These are phyloP conservation scores for Carterocephalus palaemon DNA, from an alignment of 2,888 invertebrate species.

Conservation along the genomic window DNA sequence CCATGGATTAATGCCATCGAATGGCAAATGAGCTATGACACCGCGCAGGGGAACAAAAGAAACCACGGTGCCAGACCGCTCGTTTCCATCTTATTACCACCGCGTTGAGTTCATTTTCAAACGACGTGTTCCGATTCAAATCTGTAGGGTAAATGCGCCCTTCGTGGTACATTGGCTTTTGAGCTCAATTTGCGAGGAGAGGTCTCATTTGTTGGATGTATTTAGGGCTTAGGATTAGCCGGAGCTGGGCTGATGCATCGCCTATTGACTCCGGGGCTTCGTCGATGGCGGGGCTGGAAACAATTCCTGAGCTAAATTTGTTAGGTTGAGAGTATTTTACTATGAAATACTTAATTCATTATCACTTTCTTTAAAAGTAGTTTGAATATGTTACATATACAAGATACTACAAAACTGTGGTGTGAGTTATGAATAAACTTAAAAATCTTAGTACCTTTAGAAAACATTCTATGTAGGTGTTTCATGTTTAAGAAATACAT, in stretches of 20 bases:
- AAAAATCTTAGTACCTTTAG: no score
- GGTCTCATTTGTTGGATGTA: slow-evolving; percentile 55
- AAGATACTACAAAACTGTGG: no score
- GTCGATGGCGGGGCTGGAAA: no score
- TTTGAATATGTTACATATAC: no score
- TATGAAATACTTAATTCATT: no score
- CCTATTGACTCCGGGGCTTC: slow-evolving; percentile 16
- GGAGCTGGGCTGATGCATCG: slow-evolving; percentile 17
- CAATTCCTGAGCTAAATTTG: no score
- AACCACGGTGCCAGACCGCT: slow-evolving; percentile 36
- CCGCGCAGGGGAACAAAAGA: slow-evolving; percentile 54
- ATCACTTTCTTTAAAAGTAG: no score
- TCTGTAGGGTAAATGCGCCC: slow-evolving; percentile 45
- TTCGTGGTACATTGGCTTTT: slow-evolving; percentile 58
- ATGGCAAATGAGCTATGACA: slow-evolving; percentile 76
- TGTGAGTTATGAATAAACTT: no score
- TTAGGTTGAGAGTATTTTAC: no score
- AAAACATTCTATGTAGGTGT: no score
- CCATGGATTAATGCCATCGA: slow-evolving; percentile 74
- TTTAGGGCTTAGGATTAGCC: slow-evolving; percentile 54
- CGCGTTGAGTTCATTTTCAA: slow-evolving; percentile 41
- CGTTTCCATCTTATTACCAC: slow-evolving; percentile 32
- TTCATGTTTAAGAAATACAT: no score
- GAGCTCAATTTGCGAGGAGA: slow-evolving; percentile 74
- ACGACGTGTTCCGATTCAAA: slow-evolving; percentile 24